These are phyloP conservation scores for Cuculus canorus DNA, from an alignment of 2,797 vertebrate species.

Conservation along the genomic window DNA sequence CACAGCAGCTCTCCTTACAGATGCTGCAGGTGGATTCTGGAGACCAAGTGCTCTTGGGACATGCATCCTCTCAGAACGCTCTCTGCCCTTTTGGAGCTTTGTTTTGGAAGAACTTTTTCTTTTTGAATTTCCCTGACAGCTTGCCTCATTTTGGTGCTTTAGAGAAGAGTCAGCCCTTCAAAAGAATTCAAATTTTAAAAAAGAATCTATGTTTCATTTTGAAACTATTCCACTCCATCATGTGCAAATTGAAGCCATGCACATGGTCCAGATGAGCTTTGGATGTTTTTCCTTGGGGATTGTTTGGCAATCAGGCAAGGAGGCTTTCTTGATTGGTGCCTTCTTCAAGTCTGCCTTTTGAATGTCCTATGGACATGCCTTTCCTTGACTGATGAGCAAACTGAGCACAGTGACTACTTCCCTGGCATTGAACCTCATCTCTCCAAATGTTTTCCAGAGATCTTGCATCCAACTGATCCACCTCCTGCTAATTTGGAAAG, in stretches of 20 bases:
- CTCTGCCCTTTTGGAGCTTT: not conserved
- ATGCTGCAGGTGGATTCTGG: not conserved
- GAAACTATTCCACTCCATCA: not conserved
- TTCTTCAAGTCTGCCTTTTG: not conserved
- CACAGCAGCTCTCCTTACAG: not conserved
- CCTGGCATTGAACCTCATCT: not conserved
- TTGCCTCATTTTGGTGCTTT: not conserved
- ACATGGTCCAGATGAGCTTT: not conserved
- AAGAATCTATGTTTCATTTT: not conserved
- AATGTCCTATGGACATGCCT: not conserved
- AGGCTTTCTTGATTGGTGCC: not conserved
- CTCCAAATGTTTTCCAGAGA: not conserved
- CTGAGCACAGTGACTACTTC: not conserved
- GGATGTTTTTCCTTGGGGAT: not conserved
- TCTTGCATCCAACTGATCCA: not conserved
- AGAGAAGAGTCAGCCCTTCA: not conserved
- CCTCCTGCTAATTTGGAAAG: not conserved
- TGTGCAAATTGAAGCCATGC: conserved; percentile 5
- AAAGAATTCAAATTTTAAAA: not conserved
- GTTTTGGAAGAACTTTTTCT: not conserved
- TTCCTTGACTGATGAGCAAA: not conserved
- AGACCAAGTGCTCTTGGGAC: not conserved
- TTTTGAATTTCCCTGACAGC: not conserved
- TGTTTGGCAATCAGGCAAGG: fast-evolving
- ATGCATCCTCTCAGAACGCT: not conserved